Percentiles rank a stretch among this genome's conserved stretches.
phyloP scores from a whole-genome alignment of 2,888 invertebrate species.

The Leptopilina syphax region DNA sequence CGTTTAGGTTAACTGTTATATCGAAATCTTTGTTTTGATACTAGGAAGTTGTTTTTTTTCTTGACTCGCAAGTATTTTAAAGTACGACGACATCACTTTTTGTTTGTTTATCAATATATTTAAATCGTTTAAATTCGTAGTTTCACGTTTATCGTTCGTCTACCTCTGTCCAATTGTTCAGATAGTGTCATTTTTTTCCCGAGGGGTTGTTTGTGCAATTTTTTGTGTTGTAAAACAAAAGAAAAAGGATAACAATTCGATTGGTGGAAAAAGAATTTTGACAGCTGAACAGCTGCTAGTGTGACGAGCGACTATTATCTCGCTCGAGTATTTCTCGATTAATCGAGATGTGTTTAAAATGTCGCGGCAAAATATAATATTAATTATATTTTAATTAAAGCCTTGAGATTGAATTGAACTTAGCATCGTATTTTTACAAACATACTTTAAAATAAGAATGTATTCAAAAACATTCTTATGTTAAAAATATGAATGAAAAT shows the following conservation, averaged over 20 bases:
- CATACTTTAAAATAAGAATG: too few relatives aligned
- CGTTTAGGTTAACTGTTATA: slow-evolving; percentile 13
- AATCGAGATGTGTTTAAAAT: too few relatives aligned
- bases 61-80: neutral
- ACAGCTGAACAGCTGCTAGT: neutral
- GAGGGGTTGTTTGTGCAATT: neutral
- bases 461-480: too few relatives aligned
- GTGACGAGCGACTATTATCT: too few relatives aligned
- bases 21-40: neutral
- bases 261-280: slow-evolving; percentile 3
- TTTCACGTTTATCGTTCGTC: neutral
- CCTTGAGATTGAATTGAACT: too few relatives aligned
- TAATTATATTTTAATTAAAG: too few relatives aligned
- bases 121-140: neutral
- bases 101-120: neutral
- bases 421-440: too few relatives aligned
- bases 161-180: neutral
- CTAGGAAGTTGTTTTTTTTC: neutral
- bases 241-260: neutral
- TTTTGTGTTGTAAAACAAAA: neutral
- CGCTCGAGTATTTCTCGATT: too few relatives aligned
- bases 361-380: too few relatives aligned
- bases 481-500: too few relatives aligned
- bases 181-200: neutral
- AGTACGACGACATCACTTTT: neutral